Percentiles rank a stretch among this genome's conserved stretches.
Conservation (phyloP, 2,113 vertebrate genomes). For the Dendropsophus ebraccatus region DNA sequence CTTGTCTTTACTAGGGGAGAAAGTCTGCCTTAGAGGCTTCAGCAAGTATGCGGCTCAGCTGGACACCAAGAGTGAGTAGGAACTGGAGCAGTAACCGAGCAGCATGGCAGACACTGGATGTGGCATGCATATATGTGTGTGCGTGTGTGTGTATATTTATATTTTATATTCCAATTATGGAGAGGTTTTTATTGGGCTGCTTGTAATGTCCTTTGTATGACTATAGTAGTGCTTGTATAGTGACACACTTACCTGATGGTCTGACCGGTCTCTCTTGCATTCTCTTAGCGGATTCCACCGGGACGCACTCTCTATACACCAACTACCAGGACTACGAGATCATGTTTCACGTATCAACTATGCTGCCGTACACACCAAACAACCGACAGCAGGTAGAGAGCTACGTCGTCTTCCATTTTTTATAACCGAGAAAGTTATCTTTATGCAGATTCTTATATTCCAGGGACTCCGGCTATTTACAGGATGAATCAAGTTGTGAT, state of each 20-base stretch:
- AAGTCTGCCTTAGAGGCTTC: conserved; percentile 84
- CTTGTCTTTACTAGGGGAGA: conserved; percentile 86
- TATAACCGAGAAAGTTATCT: not conserved
- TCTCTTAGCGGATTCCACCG: conserved; percentile 87
- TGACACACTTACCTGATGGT: not conserved
- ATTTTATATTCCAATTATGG: too few species aligned
- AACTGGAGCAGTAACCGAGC: not conserved
- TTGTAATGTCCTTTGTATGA: not conserved
- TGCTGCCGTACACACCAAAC: conserved; percentile 94
- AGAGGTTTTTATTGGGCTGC: not conserved
- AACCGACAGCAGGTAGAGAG: conserved; percentile 88
- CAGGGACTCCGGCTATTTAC: not conserved
- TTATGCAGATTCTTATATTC: not conserved
- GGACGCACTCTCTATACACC: conserved; percentile 93
- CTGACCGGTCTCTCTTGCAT: not conserved
- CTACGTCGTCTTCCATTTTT: not conserved
- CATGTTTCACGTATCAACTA: conserved; percentile 97
- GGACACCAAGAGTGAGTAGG: conserved; percentile 90
- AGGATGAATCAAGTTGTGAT: not conserved
- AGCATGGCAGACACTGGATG: too few species aligned
- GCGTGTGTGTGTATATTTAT: too few species aligned
- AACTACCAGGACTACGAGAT: conserved; percentile 93
- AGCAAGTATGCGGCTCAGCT: conserved; percentile 90
- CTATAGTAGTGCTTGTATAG: not conserved
- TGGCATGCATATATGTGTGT: not conserved